phyloP scores from a whole-genome alignment of 1,140 invertebrate species.

The Drosophila guanche region DNA sequence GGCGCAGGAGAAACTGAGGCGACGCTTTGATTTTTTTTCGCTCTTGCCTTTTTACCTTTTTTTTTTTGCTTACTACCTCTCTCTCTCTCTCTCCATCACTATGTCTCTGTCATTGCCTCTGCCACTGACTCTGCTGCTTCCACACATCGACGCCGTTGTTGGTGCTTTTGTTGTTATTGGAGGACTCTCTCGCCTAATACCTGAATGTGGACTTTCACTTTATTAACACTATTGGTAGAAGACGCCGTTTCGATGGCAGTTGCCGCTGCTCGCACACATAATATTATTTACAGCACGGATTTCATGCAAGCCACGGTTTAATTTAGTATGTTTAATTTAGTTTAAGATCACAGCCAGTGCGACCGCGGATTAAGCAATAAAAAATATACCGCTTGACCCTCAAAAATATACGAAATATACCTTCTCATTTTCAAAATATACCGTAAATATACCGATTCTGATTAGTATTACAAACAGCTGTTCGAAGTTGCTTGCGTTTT shows the following conservation, averaged over 20 bases:
- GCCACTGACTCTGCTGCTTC: conserved; percentile 13
- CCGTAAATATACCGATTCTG: too few species aligned
- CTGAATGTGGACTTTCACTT: conserved; percentile 52
- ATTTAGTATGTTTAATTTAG: conserved; percentile 22
- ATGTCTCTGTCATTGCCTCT: too few species aligned
- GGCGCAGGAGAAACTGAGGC: conserved; percentile 22
- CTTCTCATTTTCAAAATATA: too few species aligned
- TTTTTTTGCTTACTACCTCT: conserved; percentile 30
- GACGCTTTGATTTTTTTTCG: conserved; percentile 60
- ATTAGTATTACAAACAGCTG: too few species aligned
- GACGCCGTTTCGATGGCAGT: conserved; percentile 3
- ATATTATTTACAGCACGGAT: conserved; percentile 42
- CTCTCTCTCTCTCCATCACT: too few species aligned
- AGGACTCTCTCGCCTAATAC: conserved; percentile 16
- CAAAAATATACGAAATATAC: too few species aligned
- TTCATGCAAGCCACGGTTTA: conserved; percentile 45
- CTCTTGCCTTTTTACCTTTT: conserved; percentile 15
- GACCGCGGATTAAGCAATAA: neutral
- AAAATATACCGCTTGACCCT: too few species aligned
- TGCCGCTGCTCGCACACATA: conserved; percentile 5
- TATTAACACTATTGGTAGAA: conserved; percentile 8
- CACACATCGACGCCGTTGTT: conserved; percentile 8
- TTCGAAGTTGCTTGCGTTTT: conserved; percentile 13
- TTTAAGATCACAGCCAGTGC: conserved; percentile 45
- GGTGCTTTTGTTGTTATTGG: conserved; percentile 33